Percentiles rank a stretch among this genome's conserved stretches.
Conservation (phyloP, 2,113 vertebrate species). For the Clarias gariepinus region DNA sequence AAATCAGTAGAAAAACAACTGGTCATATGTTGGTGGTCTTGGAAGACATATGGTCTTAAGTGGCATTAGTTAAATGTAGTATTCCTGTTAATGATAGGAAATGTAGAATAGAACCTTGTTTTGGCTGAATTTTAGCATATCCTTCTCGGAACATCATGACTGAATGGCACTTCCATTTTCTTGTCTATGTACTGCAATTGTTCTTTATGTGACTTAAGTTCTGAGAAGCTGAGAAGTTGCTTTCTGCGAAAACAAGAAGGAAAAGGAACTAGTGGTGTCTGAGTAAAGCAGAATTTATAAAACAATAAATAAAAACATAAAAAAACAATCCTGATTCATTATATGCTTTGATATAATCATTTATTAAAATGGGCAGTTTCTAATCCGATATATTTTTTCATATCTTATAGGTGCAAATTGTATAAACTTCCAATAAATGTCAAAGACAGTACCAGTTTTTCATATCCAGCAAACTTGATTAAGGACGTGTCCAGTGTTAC, state of each 20-base stretch:
- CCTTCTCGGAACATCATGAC: neutral
- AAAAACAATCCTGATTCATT: neutral
- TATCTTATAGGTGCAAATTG: conserved; percentile 59
- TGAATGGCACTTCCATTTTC: conserved; percentile 20
- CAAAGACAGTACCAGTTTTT: neutral
- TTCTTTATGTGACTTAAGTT: conserved; percentile 1
- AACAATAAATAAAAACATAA: too few species aligned
- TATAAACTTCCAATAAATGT: conserved; percentile 46
- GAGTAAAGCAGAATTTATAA: neutral
- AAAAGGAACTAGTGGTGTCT: neutral
- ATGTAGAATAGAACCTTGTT: neutral
- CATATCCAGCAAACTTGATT: conserved; percentile 64
- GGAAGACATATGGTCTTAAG: conserved; percentile 33
- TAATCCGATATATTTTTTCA: neutral
- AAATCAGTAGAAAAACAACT: neutral
- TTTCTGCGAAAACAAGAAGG: neutral
- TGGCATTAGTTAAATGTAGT: conserved; percentile 15
- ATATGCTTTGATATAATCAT: neutral
- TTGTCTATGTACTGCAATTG: neutral
- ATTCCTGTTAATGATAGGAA: conserved; percentile 10
- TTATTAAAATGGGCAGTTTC: neutral
- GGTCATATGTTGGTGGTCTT: neutral
- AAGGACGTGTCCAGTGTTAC: conserved; percentile 48
- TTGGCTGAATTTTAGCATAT: neutral
- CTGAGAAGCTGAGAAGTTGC: neutral